phyloP scores from a whole-genome alignment of 2,113 vertebrate genomes.

The Hemiprocne comata region DNA sequence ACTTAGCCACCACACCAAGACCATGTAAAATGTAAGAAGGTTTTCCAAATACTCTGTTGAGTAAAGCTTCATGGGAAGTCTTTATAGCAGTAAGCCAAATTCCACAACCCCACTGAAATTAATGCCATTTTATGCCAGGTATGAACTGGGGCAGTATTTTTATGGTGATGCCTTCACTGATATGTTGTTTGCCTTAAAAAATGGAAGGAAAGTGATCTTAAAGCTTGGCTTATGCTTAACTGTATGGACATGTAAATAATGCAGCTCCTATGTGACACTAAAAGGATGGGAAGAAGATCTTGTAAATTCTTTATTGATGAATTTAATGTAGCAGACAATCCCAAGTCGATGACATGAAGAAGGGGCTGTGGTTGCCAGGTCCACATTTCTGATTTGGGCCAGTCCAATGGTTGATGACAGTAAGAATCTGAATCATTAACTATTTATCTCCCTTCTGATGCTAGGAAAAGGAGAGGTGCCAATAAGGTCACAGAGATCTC shows the following conservation, averaged over 20 bases:
- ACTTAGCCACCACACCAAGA: neutral
- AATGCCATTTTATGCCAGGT: neutral
- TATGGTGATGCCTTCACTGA: constrained; percentile 1
- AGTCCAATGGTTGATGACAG: neutral
- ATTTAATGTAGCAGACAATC: constrained; percentile 29
- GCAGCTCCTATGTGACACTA: neutral
- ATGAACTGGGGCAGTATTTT: constrained; percentile 20
- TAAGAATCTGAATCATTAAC: constrained; percentile 1
- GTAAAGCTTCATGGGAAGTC: neutral
- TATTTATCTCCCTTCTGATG: neutral
- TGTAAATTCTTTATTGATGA: constrained; percentile 29
- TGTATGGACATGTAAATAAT: neutral
- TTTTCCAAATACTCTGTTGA: neutral
- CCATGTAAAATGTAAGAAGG: neutral
- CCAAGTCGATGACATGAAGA: neutral
- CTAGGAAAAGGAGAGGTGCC: neutral
- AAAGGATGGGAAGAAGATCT: constrained; percentile 1
- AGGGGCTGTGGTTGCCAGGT: neutral
- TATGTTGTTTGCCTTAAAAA: neutral
- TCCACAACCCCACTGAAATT: neutral
- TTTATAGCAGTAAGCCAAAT: neutral
- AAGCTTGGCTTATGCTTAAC: constrained; percentile 13
- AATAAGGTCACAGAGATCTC: neutral
- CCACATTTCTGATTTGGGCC: neutral
- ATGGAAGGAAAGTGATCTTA: neutral